Conservation (phyloP, 2,888 invertebrate genomes). For the Rhingia campestris region DNA sequence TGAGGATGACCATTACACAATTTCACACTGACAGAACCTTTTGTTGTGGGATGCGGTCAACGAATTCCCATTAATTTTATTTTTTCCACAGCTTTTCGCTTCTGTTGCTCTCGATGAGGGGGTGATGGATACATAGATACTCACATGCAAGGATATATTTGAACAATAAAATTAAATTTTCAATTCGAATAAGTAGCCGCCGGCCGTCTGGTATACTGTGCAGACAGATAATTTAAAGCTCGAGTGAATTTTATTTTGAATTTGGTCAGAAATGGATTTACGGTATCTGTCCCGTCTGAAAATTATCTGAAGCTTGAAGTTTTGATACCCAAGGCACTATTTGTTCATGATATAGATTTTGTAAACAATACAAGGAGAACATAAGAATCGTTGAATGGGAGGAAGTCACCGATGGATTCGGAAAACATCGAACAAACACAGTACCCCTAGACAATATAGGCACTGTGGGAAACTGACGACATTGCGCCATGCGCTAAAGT, state of each 20-base stretch:
- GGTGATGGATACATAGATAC: neutral
- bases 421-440: too few species aligned
- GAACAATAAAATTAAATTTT: conserved; percentile 19
- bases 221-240: conserved; percentile 37
- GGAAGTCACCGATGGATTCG: too few species aligned
- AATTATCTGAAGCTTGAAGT: too few species aligned
- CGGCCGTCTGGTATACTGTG: neutral
- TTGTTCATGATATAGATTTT: too few species aligned
- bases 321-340: too few species aligned
- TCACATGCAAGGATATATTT: conserved; percentile 13
- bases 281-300: neutral
- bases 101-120: conserved; percentile 34
- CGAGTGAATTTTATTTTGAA: conserved; percentile 23
- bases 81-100: conserved; percentile 45
- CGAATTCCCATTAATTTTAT: conserved; percentile 71
- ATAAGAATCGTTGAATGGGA: too few species aligned
- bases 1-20: conserved; percentile 63
- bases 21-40: conserved; percentile 72
- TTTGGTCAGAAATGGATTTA: conserved; percentile 11
- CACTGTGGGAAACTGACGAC: too few species aligned
- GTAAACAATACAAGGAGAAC: too few species aligned
- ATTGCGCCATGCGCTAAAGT: too few species aligned
- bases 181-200: neutral
- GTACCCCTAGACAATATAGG: too few species aligned
- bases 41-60: conserved; percentile 70